These are phyloP conservation scores for Sorex araneus DNA, from an alignment of 2,113 vertebrate species.

Conservation along the genomic window DNA sequence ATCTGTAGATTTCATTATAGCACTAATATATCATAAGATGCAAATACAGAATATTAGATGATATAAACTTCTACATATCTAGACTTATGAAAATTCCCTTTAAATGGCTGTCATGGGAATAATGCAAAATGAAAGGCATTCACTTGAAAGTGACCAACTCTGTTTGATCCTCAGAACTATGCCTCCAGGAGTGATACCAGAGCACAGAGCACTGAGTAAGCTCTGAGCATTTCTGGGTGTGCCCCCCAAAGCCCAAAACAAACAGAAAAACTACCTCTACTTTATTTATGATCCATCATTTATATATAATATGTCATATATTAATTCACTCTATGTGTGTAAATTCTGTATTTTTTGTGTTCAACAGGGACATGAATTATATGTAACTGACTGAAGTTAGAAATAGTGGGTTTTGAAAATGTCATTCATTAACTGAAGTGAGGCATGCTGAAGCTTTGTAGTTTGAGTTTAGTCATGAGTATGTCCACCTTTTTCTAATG, in stretches of 20 bases:
- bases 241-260: no score
- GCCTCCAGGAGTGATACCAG: no score
- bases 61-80: neutral
- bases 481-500: neutral
- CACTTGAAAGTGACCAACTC: no score
- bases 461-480: neutral
- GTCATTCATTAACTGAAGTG: neutral
- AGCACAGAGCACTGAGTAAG: no score
- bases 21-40: neutral
- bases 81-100: neutral
- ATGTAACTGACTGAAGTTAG: neutral
- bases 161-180: no score
- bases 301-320: no score
- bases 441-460: neutral
- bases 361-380: neutral
- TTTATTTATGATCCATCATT: no score
- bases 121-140: no score
- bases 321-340: no score
- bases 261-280: no score
- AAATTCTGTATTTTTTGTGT: neutral
- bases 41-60: neutral
- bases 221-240: no score
- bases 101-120: no score
- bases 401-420: neutral
- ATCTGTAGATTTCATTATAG: neutral